Percentiles rank a stretch among this genome's conserved stretches.
Evolutionary conservation across 2,113 vertebrate species (phyloP).

Genomic region (Uria lomvia): DNA sequence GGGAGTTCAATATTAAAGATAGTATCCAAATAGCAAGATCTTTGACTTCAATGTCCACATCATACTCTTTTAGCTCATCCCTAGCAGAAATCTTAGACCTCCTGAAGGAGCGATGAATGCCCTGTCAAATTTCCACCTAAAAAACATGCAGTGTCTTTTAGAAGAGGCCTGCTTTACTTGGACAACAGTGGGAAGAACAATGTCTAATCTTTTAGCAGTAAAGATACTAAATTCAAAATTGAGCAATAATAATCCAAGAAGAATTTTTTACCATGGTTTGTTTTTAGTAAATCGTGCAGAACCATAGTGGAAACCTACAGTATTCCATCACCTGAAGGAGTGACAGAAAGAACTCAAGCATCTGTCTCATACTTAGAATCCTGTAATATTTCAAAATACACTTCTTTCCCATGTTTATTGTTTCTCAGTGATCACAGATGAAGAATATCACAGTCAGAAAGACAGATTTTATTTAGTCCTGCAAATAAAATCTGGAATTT

Average conservation of each 20-base stretch:
- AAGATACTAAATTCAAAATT: neutral
- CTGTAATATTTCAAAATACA: neutral
- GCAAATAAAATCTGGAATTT: conserved; percentile 15
- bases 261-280: neutral
- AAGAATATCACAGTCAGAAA: neutral
- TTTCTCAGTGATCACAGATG: neutral
- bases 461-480: conserved; percentile 3
- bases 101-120: neutral
- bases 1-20: neutral
- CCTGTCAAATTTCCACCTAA: neutral
- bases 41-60: neutral
- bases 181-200: neutral
- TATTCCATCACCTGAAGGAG: neutral
- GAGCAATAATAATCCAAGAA: neutral
- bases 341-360: neutral
- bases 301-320: neutral
- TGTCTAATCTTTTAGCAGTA: neutral
- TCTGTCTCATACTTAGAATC: neutral
- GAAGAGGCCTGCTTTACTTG: neutral
- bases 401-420: neutral
- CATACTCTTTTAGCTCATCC: neutral
- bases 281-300: neutral
- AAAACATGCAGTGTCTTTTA: neutral
- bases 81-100: neutral
- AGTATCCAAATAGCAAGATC: neutral